Evolutionary conservation across 2,888 invertebrate genomes (phyloP), one percentile per base, ranked within the genome.

Genomic region (Coremacera marginata): DNA sequence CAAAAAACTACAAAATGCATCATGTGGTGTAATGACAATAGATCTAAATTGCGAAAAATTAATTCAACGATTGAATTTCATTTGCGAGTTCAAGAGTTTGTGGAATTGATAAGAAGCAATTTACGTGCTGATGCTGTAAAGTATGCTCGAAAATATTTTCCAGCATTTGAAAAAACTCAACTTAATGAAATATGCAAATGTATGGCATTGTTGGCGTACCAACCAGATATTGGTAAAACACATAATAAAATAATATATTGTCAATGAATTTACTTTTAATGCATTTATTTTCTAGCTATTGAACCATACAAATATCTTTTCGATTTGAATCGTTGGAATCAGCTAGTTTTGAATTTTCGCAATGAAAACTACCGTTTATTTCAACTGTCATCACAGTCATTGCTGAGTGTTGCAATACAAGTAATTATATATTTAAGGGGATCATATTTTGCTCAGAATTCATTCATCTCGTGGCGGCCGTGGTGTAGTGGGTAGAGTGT

Each of bases 11-110:
- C 92, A 2, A 95, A 96, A 87, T 98, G 98, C 88, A 92, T 98
- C 78, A 92, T 94, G 79, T 98, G 98, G 98, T 98, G 98, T 90
- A 95, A 96, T 85, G 98, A 98, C 88, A 98, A 98, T 91, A 95
- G 96, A 89, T 97, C 97, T 51, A 98, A 98, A 88, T 92, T 98
- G 80, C 91, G 98, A 76, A 98, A 98, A 90, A 93, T 98, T 81
- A 96, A 96, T 89, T 98, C 98, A 73, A 96, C 94, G 75, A 94
- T 99, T 92, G 99, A 99, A 90, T 97, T 98, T 87, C 97, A 97
- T 89, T 92, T 99, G 78, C 85, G 90, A 8, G 89, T 89, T 31
- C 90, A 98, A 91, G 98, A 98, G 89, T 98, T 98, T 88, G 95
- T 99, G 51, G 99, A 99, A 89, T 89, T 98, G 72, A 95, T 99